These are phyloP conservation scores for Lycorma delicatula DNA, from an alignment of 1,140 invertebrate species.

Conservation along the genomic window DNA sequence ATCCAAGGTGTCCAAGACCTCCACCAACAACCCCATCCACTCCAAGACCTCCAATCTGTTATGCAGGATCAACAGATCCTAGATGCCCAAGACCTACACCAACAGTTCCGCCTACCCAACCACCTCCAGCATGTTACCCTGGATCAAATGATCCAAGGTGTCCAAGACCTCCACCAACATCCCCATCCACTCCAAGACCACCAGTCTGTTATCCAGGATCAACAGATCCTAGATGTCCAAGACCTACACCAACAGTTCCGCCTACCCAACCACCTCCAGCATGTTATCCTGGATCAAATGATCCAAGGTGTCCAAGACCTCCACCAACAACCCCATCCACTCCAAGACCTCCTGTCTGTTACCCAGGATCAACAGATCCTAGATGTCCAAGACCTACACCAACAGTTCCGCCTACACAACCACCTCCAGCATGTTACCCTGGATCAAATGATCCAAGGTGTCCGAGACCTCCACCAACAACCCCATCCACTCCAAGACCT, in stretches of 20 bases:
- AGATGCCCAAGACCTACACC: slow-evolving; percentile 40
- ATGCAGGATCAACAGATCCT: slow-evolving; percentile 40
- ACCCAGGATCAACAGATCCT: slow-evolving; percentile 34
- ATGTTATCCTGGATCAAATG: slow-evolving; percentile 33
- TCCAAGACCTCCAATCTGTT: slow-evolving; percentile 32
- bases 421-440: slow-evolving; percentile 26
- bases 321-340: slow-evolving; percentile 16
- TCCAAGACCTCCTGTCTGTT: slow-evolving; percentile 22
- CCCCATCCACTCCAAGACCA: slow-evolving; percentile 18
- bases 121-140: slow-evolving; percentile 24
- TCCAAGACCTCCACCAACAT: slow-evolving; percentile 20
- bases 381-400: slow-evolving; percentile 32
- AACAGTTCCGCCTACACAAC: slow-evolving; percentile 20
- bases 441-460: slow-evolving; percentile 30
- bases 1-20: slow-evolving; percentile 32
- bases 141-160: slow-evolving; percentile 30
- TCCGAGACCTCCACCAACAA: slow-evolving; percentile 28
- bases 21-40: slow-evolving; percentile 18
- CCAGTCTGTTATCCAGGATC: slow-evolving; percentile 40
- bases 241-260: slow-evolving; percentile 36
- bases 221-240: slow-evolving; percentile 40
- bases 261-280: slow-evolving; percentile 24
- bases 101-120: slow-evolving; percentile 25
- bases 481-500: slow-evolving; percentile 24
- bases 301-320: slow-evolving; percentile 30